phyloP scores from a whole-genome alignment of 2,113 vertebrate species.

The Catagonus wagneri region DNA sequence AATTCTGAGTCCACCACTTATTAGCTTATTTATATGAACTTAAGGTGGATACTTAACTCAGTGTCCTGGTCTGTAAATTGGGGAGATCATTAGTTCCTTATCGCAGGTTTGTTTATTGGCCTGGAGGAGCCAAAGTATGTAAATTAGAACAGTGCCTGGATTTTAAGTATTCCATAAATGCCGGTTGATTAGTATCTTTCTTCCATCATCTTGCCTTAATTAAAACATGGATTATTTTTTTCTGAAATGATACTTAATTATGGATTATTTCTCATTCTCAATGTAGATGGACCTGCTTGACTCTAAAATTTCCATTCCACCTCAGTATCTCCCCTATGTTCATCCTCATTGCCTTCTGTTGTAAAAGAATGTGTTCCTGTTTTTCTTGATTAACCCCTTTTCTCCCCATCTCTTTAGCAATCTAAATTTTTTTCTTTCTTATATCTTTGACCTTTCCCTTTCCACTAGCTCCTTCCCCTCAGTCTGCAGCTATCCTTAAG shows the following conservation, averaged over 20 bases:
- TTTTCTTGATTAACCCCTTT: constrained; percentile 4
- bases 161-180: background rate
- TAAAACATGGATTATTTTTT: background rate
- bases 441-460: background rate
- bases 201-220: background rate
- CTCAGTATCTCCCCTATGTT: background rate
- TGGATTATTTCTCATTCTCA: background rate
- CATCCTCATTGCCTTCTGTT: background rate
- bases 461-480: background rate
- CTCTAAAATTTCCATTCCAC: background rate
- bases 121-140: background rate
- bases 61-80: background rate
- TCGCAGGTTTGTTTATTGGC: background rate
- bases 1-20: background rate
- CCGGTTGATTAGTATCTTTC: background rate
- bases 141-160: background rate
- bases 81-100: background rate
- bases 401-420: background rate
- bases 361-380: background rate
- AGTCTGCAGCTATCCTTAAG: background rate
- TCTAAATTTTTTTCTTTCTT: background rate
- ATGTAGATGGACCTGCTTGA: background rate
- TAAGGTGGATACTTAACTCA: background rate
- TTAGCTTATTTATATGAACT: constrained; percentile 23
- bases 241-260: background rate